Conservation (phyloP, 1,140 invertebrate species). For the Formica exsecta region DNA sequence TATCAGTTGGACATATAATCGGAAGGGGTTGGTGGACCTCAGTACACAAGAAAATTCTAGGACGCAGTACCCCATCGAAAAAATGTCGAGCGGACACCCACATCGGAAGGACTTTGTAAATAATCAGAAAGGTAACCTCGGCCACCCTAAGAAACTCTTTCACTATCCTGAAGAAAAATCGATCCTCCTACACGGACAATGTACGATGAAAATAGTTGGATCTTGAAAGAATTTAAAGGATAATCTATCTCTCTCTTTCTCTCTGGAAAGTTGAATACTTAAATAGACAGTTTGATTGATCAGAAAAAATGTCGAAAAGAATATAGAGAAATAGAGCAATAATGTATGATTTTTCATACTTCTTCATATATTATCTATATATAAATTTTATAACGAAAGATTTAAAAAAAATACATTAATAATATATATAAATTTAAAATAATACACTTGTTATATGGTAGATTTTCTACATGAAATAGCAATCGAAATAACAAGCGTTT, state of each 20-base stretch:
- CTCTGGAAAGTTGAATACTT: neutral
- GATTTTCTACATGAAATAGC: neutral
- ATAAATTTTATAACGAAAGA: no score
- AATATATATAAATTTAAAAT: neutral
- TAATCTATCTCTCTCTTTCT: no score
- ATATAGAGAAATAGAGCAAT: neutral
- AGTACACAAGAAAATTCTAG: constrained; percentile 68
- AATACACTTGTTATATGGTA: neutral
- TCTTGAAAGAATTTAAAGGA: constrained; percentile 9
- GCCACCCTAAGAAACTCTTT: constrained; percentile 45
- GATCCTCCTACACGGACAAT: constrained; percentile 54
- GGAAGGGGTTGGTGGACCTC: constrained; percentile 75
- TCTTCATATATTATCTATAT: no score
- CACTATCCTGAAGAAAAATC: constrained; percentile 67
- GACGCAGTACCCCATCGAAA: constrained; percentile 46
- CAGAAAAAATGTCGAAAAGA: neutral
- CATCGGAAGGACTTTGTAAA: constrained; percentile 74
- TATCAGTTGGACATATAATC: constrained; percentile 75
- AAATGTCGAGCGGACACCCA: constrained; percentile 65
- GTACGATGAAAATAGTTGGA: constrained; percentile 14
- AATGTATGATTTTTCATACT: neutral
- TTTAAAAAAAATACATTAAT: no score
- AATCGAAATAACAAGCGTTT: neutral
- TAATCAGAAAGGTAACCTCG: constrained; percentile 72
- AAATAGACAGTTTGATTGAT: neutral